These are phyloP conservation scores for Thalassophryne amazonica DNA, from an alignment of 2,797 vertebrate genomes.

Conservation along the genomic window DNA sequence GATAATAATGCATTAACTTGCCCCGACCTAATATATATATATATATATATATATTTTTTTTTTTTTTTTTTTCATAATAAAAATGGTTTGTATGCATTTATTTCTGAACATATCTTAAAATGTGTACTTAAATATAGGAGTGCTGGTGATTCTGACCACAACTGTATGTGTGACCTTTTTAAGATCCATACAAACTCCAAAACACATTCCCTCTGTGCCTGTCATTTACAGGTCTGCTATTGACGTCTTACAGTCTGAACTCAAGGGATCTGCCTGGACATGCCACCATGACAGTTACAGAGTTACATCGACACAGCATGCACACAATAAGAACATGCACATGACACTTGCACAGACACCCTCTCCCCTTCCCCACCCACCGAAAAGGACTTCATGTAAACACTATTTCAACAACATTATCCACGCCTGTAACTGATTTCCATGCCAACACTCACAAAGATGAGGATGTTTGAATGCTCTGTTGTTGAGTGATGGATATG, in stretches of 20 bases:
- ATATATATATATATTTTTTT: no score
- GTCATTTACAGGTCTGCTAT: constrained; percentile 82
- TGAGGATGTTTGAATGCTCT: constrained; percentile 7
- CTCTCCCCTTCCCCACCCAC: no score
- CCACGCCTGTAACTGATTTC: constrained; percentile 47
- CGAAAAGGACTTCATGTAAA: constrained; percentile 41
- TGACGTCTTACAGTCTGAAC: constrained; percentile 63
- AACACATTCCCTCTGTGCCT: constrained; percentile 80
- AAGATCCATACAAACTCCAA: constrained; percentile 78
- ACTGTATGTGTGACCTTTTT: constrained; percentile 77
- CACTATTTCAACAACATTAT: not conserved
- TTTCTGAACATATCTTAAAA: no score
- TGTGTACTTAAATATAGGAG: no score
- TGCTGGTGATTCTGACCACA: no score
- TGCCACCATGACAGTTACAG: constrained; percentile 19
- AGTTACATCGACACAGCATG: not conserved
- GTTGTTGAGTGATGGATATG: constrained; percentile 17
- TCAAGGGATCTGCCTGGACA: constrained; percentile 26
- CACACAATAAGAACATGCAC: not conserved
- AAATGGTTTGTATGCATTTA: no score
- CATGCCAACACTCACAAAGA: constrained; percentile 23
- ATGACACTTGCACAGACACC: not conserved
- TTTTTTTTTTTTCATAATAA: no score
- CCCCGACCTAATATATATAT: no score
- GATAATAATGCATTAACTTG: no score